Conservation (phyloP, 2,113 vertebrate genomes). For the Equus przewalskii region DNA sequence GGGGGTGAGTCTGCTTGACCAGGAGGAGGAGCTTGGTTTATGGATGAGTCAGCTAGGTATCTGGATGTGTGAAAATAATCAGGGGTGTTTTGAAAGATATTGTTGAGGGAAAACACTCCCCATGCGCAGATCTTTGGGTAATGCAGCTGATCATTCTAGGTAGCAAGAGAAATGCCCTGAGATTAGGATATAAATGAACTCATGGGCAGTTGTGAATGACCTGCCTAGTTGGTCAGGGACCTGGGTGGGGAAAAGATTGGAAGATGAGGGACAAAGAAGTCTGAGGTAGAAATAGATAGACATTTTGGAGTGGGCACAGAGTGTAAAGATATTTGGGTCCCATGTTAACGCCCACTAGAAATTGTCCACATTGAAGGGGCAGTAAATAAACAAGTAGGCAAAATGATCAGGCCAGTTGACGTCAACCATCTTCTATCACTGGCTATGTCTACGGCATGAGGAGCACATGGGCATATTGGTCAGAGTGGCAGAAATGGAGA, state of each 20-base stretch:
- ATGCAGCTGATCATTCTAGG: background rate
- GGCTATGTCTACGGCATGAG: background rate
- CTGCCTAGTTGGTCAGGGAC: background rate
- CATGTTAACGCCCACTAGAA: background rate
- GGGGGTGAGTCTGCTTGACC: background rate
- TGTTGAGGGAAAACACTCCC: background rate
- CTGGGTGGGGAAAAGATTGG: background rate
- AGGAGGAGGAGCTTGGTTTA: background rate
- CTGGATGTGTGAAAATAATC: rapidly evolving
- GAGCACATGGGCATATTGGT: background rate
- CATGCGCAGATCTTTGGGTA: background rate
- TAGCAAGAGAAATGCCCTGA: background rate
- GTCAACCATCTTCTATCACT: background rate
- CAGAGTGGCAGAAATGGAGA: background rate
- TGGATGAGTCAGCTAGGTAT: background rate
- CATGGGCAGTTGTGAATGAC: background rate
- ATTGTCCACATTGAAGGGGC: background rate
- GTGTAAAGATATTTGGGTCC: background rate
- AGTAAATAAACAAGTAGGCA: background rate
- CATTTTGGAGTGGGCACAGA: background rate
- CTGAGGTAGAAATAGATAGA: background rate
- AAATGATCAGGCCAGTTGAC: background rate
- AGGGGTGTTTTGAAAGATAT: background rate
- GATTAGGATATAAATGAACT: background rate
- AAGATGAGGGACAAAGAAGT: background rate